These are phyloP conservation scores for Campaea margaritaria DNA, from an alignment of 2,888 invertebrate species.

Conservation along the genomic window DNA sequence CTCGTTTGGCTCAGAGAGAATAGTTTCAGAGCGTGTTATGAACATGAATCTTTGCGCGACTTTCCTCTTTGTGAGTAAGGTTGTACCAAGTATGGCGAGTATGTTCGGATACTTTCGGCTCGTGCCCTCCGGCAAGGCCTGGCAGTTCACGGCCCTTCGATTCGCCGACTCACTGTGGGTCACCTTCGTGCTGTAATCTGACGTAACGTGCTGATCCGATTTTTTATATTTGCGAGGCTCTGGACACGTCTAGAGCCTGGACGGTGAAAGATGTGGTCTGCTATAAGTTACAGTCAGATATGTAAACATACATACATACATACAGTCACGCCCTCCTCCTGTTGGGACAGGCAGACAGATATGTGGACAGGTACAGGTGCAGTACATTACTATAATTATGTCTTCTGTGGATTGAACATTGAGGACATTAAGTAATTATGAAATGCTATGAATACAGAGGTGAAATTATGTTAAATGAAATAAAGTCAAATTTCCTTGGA, in stretches of 20 bases:
- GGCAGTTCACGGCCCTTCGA: slow-evolving; percentile 45
- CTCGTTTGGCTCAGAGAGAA: too few relatives aligned
- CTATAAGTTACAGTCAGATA: too few relatives aligned
- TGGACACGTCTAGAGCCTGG: slow-evolving; percentile 38
- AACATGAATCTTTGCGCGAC: slow-evolving; percentile 7
- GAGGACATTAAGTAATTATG: too few relatives aligned
- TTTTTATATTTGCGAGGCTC: slow-evolving; percentile 31
- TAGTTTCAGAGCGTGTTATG: background rate
- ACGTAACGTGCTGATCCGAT: slow-evolving; percentile 49
- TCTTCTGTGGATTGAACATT: too few relatives aligned
- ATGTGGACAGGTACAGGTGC: too few relatives aligned
- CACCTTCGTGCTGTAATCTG: slow-evolving; percentile 51
- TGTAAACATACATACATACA: too few relatives aligned
- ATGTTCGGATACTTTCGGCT: slow-evolving; percentile 51
- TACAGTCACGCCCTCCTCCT: too few relatives aligned
- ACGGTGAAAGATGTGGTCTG: background rate
- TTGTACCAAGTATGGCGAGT: slow-evolving; percentile 27
- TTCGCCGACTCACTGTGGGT: slow-evolving; percentile 49
- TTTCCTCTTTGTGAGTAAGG: slow-evolving; percentile 1
- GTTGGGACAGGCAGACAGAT: too few relatives aligned
- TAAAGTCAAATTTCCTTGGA: too few relatives aligned
- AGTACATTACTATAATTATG: too few relatives aligned
- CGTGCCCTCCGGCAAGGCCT: slow-evolving; percentile 52
- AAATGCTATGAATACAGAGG: too few relatives aligned
- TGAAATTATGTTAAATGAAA: too few relatives aligned